Conservation (phyloP, 2,113 vertebrate species). For the Hyaena hyaena region DNA sequence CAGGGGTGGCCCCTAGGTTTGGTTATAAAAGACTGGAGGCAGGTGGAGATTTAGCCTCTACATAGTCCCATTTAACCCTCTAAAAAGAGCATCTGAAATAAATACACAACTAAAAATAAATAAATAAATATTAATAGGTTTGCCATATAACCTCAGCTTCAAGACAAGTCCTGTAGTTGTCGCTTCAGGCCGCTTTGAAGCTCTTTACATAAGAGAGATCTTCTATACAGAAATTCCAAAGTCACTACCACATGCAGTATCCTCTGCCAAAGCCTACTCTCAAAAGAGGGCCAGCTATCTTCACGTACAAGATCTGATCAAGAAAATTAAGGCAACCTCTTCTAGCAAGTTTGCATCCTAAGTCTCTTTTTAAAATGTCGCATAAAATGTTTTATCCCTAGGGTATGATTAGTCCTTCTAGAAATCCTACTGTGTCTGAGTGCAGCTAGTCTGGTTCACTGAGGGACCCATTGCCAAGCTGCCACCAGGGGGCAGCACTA, state of each 20-base stretch:
- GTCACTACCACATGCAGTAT: neutral
- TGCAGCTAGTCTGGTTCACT: neutral
- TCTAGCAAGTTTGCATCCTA: neutral
- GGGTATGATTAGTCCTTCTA: neutral
- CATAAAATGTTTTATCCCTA: neutral
- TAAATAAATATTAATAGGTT: neutral
- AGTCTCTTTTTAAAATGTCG: neutral
- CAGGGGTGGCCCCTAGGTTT: neutral
- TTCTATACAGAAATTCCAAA: neutral
- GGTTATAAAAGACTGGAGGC: neutral
- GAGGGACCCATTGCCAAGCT: neutral
- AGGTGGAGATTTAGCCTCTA: neutral
- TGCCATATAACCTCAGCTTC: neutral
- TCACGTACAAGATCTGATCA: neutral
- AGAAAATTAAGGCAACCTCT: neutral
- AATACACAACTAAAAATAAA: neutral
- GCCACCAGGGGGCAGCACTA: constrained; percentile 72
- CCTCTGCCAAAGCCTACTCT: neutral
- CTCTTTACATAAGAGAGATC: neutral
- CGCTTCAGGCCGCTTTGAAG: neutral
- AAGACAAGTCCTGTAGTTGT: neutral
- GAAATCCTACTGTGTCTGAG: neutral
- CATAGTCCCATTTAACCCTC: neutral
- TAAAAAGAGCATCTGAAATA: neutral
- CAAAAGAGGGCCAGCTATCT: neutral